Percentiles rank a stretch among this genome's conserved stretches.
phyloP scores from a whole-genome alignment of 1,140 invertebrate species.

The Pseudomyrmex gracilis region DNA sequence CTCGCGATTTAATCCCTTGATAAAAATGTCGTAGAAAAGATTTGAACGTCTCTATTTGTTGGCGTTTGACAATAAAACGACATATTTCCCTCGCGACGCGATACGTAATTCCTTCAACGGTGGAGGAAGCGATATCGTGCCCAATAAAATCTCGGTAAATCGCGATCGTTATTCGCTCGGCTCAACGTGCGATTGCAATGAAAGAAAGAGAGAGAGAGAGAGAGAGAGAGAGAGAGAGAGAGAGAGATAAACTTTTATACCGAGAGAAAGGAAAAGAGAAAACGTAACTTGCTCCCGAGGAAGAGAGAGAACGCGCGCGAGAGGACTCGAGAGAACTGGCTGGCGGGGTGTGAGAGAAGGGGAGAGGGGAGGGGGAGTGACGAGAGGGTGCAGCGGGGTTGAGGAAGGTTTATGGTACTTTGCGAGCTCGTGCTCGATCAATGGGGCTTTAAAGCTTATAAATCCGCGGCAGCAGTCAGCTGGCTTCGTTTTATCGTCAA shows the following conservation, averaged over 20 bases:
- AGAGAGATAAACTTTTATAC: conserved; percentile 49
- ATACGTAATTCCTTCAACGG: background rate
- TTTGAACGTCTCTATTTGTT: background rate
- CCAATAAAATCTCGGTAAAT: conserved; percentile 41
- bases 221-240: conserved; percentile 6
- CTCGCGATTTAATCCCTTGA: too few species aligned
- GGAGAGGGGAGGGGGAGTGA: background rate
- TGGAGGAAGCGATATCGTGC: background rate
- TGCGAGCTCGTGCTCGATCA: conserved; percentile 54
- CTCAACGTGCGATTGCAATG: conserved; percentile 22
- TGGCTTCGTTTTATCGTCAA: conserved; percentile 57
- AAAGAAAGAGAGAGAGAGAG: background rate
- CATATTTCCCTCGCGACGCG: conserved; percentile 18
- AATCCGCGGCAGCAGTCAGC: conserved; percentile 52
- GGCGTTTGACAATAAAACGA: conserved; percentile 27
- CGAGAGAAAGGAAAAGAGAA: background rate
- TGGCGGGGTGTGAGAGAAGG: background rate
- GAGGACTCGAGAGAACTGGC: background rate
- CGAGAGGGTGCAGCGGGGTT: background rate
- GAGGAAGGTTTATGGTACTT: conserved; percentile 54
- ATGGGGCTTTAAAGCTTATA: conserved; percentile 62
- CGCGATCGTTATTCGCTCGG: conserved; percentile 13
- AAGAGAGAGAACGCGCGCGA: conserved; percentile 8
- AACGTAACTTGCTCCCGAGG: conserved; percentile 1
- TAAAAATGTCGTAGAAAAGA: too few species aligned